Base-by-base conservation (phyloP, 2,113 vertebrate species). In the Lathamus discolor region DNA sequence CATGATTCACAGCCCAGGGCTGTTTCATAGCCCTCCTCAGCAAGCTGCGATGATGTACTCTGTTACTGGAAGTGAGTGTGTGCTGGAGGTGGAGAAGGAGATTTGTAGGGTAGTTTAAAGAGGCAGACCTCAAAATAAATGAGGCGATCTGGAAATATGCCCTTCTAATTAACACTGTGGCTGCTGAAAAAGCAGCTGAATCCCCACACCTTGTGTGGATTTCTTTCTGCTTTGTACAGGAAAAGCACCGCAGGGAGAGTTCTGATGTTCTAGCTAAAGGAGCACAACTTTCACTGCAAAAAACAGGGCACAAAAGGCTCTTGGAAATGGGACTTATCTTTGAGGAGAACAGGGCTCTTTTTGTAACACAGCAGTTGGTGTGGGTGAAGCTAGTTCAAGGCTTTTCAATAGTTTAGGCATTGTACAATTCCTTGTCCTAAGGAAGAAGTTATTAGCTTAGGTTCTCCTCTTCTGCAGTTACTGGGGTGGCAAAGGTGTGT, bases 281-380 rank as follows among this genome's bases (percentile, higher is more conserved):
- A 82, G 61, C 5, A 61, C 64, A 83, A 39, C 6, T 75, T 79
- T 33, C 1, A 1, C 39, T 68, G 33, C 54, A 37, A 49, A 51
- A 82, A 25, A 11, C 0, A 5, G 28, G 37, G 19, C 28, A 20
- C 17, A 33, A 54, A 94, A 83, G 25, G 28, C 7, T 7, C 4
- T 79, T 35, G 13, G 62, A 44, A 55, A 31, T 0, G 3, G 39
- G 24, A 10, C 20, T 51, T 10, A 2, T 67, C 13, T 48, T 35
- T 59, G 59, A 68, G 43, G 44, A 69, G 15, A 77, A 49, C 11
- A 29, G 35, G 24, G 49, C 37, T 59, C 1, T 25, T 37, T 20
- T 75, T 2, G 0, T 28, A 29, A 7, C 1, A 0, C 31, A 31
- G 15, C 2, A 0, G 51, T 66, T 35, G 57, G 9, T 10, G 41